Conservation (phyloP, 2,797 vertebrate genomes). For the Xiphophorus birchmanni region DNA sequence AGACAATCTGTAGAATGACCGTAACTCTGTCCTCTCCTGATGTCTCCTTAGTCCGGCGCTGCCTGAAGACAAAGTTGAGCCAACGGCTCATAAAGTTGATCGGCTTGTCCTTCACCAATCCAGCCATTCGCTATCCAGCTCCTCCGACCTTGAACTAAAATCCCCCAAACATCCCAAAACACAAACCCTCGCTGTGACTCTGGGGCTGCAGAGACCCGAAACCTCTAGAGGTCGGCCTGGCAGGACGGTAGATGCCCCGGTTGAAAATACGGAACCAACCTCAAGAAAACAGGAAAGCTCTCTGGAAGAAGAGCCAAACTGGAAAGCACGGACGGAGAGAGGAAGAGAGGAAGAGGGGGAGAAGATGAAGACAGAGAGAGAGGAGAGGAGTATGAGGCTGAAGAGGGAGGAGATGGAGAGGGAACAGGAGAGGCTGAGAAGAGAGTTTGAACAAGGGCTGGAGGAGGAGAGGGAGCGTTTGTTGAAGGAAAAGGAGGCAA, state of each 20-base stretch:
- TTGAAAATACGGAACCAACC: constrained; percentile 4
- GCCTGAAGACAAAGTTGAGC: constrained; percentile 13
- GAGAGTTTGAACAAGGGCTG: constrained; percentile 1
- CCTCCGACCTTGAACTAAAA: constrained; percentile 36
- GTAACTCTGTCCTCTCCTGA: not conserved
- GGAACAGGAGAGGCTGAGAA: constrained; percentile 19
- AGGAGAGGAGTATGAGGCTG: constrained; percentile 13
- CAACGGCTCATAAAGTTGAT: constrained; percentile 44
- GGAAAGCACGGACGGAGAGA: constrained; percentile 1
- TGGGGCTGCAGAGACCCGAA: constrained; percentile 63
- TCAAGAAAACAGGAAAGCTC: constrained; percentile 8
- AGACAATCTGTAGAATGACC: not conserved
- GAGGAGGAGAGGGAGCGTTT: constrained; percentile 22
- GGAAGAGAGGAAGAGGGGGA: constrained; percentile 34
- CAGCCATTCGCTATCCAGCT: constrained; percentile 49
- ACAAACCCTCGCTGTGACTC: constrained; percentile 6
- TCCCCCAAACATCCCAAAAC: constrained; percentile 19
- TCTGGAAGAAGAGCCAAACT: constrained; percentile 20
- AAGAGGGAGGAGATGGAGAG: constrained; percentile 12
- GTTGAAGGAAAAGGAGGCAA: constrained; percentile 48
- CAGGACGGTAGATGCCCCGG: constrained; percentile 15
- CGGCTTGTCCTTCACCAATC: constrained; percentile 63
- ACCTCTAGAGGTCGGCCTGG: constrained; percentile 66
- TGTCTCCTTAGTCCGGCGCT: constrained; percentile 30
- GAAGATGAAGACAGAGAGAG: constrained; percentile 8